Percentiles rank a stretch among this genome's conserved stretches.
Conservation (phyloP, 64 coral and sea anemone species). For the Montipora capricornis region DNA sequence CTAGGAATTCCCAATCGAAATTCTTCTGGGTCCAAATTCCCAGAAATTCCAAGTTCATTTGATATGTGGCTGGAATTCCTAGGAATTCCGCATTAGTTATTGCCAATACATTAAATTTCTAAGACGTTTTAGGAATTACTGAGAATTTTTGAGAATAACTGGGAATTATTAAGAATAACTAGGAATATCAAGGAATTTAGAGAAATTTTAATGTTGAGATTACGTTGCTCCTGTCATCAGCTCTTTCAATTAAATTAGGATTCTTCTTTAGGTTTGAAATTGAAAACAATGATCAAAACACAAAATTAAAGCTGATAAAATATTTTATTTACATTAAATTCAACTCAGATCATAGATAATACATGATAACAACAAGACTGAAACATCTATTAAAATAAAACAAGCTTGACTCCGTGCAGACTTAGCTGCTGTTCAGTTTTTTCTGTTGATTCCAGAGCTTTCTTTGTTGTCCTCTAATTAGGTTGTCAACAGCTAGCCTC, state of each 20-base stretch:
- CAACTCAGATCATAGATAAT: neutral
- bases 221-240: too few relatives aligned
- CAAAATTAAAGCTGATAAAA: neutral
- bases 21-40: neutral
- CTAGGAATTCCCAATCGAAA: neutral
- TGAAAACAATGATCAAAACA: neutral
- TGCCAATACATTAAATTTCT: neutral
- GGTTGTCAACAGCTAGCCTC: conserved; percentile 13
- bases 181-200: too few relatives aligned
- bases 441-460: neutral
- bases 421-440: conserved; percentile 15
- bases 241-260: too few relatives aligned
- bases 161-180: too few relatives aligned
- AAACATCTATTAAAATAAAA: too few relatives aligned
- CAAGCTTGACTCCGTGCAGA: neutral
- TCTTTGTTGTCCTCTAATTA: conserved; percentile 15
- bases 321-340: conserved; percentile 1
- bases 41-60: neutral
- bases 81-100: neutral
- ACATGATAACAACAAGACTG: too few relatives aligned
- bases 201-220: too few relatives aligned
- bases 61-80: neutral
- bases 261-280: too few relatives aligned
- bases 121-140: neutral
- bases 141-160: neutral